A percentile compares a stretch with the other conserved stretches of the same genome.
Evolutionary conservation across 35 echinoderm and acorn worm species (phyloP).

Genomic region (Apostichopus parvimensis): DNA sequence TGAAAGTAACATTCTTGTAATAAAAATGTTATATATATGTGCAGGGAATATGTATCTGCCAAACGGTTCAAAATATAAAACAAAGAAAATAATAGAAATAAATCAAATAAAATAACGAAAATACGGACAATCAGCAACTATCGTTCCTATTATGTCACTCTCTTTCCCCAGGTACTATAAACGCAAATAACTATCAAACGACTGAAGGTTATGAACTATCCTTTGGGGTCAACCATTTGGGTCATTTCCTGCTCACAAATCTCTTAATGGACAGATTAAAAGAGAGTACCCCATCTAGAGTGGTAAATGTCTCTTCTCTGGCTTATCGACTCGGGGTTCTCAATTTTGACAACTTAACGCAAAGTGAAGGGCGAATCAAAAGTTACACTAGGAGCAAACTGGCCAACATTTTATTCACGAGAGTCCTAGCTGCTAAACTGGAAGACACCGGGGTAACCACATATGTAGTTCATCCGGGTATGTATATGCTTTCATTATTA

Average conservation of each 20-base stretch:
- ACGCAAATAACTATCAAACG: conserved; percentile 61
- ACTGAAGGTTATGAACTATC: conserved; percentile 85
- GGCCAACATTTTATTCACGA: conserved; percentile 86
- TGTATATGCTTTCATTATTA: neutral
- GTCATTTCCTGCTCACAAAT: conserved; percentile 89
- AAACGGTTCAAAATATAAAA: too few species aligned
- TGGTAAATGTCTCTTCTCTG: conserved; percentile 84
- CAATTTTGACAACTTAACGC: conserved; percentile 59
- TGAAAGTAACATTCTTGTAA: too few species aligned
- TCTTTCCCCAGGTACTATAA: conserved; percentile 68
- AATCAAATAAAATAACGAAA: too few species aligned
- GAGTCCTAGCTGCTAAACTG: conserved; percentile 64
- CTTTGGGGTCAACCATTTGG: conserved; percentile 93
- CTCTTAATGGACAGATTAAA: conserved; percentile 79
- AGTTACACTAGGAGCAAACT: conserved; percentile 85
- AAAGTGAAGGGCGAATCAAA: conserved; percentile 72
- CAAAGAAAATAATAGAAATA: too few species aligned
- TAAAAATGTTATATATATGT: too few species aligned
- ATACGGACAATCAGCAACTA: neutral
- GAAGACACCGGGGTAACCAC: conserved; percentile 65
- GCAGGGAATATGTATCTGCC: too few species aligned
- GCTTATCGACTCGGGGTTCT: conserved; percentile 71
- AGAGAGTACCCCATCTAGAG: conserved; percentile 59
- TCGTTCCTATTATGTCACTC: neutral
- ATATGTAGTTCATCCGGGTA: conserved; percentile 84